These are phyloP conservation scores for Parasteatoda tepidariorum DNA, from an alignment of 1,140 invertebrate genomes.

Conservation along the genomic window DNA sequence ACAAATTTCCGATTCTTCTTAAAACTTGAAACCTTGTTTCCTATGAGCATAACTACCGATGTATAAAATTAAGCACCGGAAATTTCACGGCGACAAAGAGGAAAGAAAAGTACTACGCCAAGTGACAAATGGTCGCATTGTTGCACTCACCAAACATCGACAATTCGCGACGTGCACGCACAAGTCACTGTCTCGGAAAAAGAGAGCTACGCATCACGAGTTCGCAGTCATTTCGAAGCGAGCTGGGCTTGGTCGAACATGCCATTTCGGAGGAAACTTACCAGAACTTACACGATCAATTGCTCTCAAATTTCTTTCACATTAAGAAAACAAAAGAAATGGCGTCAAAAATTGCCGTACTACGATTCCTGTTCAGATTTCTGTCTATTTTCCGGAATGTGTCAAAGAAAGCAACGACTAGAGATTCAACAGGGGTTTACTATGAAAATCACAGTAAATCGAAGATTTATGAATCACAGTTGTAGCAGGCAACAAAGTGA, in stretches of 20 bases:
- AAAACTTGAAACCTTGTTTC: not conserved
- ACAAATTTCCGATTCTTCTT: not conserved
- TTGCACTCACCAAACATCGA: not conserved
- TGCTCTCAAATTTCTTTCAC: no score
- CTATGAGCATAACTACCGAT: not conserved
- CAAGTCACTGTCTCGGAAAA: not conserved
- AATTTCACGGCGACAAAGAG: not conserved
- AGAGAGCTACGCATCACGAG: not conserved
- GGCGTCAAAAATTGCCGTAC: no score
- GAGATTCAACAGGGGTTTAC: no score
- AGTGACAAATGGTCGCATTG: not conserved
- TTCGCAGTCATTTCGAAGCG: not conserved
- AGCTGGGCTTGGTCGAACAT: not conserved
- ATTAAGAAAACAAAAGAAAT: no score
- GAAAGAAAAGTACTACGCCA: not conserved
- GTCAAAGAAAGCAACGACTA: no score
- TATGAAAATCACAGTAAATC: no score
- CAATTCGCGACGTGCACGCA: not conserved
- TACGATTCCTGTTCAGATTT: no score
- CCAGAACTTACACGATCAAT: no score
- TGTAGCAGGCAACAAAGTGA: no score
- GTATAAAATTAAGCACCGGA: not conserved
- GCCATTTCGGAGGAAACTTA: not conserved
- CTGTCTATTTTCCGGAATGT: no score
- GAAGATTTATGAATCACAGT: no score